These are phyloP conservation scores for Pungitius pungitius DNA, from an alignment of 2,113 vertebrate genomes.

Conservation along the genomic window DNA sequence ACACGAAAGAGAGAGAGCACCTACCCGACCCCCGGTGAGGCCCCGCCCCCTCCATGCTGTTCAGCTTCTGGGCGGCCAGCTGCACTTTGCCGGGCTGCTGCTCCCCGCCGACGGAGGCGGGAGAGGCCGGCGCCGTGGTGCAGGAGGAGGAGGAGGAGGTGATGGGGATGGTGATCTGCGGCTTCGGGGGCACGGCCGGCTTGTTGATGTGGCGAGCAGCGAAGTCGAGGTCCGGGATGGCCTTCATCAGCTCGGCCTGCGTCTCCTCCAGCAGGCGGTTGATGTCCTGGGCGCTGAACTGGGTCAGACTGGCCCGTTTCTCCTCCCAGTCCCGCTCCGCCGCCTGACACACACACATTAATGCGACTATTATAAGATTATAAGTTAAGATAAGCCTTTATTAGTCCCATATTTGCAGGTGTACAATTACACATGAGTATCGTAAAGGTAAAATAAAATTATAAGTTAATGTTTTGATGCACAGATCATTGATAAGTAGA, in stretches of 20 bases:
- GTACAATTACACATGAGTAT: too few relatives aligned
- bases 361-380: too few relatives aligned
- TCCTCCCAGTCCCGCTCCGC: constrained; percentile 98
- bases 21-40: constrained; percentile 90
- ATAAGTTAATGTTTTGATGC: too few relatives aligned
- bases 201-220: constrained; percentile 89
- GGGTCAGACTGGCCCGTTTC: constrained; percentile 93
- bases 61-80: constrained; percentile 84
- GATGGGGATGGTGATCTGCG: constrained; percentile 77
- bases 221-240: constrained; percentile 96
- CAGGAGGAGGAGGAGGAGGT: constrained; percentile 60
- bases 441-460: too few relatives aligned
- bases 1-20: not conserved
- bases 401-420: too few relatives aligned
- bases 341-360: constrained; percentile 79
- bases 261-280: constrained; percentile 96
- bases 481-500: too few relatives aligned
- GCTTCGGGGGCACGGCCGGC: constrained; percentile 75
- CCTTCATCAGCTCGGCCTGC: constrained; percentile 96
- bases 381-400: too few relatives aligned
- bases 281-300: constrained; percentile 97
- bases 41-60: constrained; percentile 83
- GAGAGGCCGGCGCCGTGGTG: constrained; percentile 80
- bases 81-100: constrained; percentile 87
- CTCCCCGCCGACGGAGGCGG: constrained; percentile 79